phyloP scores from a whole-genome alignment of 2,113 vertebrate genomes.

The Eclectus roratus region DNA sequence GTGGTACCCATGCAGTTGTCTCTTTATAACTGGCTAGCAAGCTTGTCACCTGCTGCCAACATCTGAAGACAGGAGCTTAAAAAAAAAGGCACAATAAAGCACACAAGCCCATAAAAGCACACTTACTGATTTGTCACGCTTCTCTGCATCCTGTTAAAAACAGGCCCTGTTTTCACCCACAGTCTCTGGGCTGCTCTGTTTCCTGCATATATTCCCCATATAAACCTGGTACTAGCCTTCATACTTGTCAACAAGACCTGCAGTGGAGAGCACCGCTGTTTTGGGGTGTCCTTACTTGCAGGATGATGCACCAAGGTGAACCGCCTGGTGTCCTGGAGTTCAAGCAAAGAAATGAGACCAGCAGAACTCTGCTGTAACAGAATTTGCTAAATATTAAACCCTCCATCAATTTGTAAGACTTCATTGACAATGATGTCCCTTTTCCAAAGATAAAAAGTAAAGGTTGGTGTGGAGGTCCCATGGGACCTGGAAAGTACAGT shows the following conservation, averaged over 20 bases:
- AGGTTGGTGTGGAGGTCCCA: fast-evolving
- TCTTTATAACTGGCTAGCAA: neutral
- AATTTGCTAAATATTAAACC: neutral
- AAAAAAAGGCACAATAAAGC: conserved; percentile 34
- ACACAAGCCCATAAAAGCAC: conserved; percentile 25
- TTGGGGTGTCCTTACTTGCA: neutral
- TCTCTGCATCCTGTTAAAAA: neutral
- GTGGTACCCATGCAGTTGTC: neutral
- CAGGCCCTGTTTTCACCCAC: neutral
- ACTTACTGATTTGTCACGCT: conserved; percentile 42
- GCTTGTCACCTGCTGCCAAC: conserved; percentile 34
- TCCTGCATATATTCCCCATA: neutral
- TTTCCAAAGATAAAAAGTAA: neutral
- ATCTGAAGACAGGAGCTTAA: conserved; percentile 34
- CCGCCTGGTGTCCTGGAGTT: neutral
- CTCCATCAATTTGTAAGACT: neutral
- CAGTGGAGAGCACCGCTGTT: neutral
- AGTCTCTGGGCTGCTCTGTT: neutral
- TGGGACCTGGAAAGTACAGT: neutral
- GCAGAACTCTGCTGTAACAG: neutral
- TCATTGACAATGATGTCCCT: neutral
- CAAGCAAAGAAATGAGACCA: neutral
- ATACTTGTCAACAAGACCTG: neutral
- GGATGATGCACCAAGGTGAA: neutral
- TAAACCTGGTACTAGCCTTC: neutral